Conservation (phyloP, 2,888 invertebrate genomes). For the Diploptera punctata region DNA sequence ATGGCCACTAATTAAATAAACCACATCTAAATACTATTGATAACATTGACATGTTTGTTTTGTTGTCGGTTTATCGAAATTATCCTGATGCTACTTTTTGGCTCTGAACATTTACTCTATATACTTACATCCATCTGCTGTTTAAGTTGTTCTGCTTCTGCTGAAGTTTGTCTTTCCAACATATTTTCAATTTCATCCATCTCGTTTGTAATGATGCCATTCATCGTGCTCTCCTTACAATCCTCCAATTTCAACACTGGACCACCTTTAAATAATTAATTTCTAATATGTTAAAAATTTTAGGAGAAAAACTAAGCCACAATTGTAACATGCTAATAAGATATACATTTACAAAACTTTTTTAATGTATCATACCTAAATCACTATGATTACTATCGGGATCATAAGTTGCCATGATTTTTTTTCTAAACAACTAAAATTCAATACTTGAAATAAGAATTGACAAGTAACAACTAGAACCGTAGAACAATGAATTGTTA, state of each 20-base stretch:
- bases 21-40: neutral
- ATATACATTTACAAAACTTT: too few relatives aligned
- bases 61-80: neutral
- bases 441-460: too few relatives aligned
- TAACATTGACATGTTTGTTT: neutral
- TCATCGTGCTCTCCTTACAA: neutral
- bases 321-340: too few relatives aligned
- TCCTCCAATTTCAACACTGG: neutral
- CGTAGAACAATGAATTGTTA: too few relatives aligned
- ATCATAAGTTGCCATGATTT: too few relatives aligned
- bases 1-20: neutral
- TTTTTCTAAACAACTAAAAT: too few relatives aligned
- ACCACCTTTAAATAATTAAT: neutral
- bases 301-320: too few relatives aligned
- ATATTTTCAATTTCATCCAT: conserved; percentile 17
- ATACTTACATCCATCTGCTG: neutral
- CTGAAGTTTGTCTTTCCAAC: neutral
- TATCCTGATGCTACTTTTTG: neutral
- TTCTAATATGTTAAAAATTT: too few relatives aligned
- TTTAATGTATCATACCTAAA: too few relatives aligned
- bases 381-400: too few relatives aligned
- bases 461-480: too few relatives aligned
- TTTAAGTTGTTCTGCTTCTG: neutral
- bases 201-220: neutral
- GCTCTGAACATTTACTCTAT: neutral